Evolutionary conservation across 2,888 invertebrate species (phyloP).

Genomic region (Seladonia tumulorum): DNA sequence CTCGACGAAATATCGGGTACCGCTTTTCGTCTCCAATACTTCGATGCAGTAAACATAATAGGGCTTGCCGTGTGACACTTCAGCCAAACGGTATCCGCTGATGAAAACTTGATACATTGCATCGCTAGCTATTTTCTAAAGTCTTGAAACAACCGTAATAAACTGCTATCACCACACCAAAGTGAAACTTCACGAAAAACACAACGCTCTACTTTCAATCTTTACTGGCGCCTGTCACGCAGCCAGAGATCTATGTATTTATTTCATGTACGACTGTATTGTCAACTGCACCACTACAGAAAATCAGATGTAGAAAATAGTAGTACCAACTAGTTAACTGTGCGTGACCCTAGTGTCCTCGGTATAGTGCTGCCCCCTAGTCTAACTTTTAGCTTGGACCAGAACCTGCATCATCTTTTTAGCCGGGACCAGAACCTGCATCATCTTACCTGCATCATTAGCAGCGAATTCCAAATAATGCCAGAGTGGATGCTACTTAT

Average conservation of each 20-base stretch:
- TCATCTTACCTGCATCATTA: too few species aligned
- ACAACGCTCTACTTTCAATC: background rate
- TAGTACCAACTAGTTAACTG: slow-evolving; percentile 30
- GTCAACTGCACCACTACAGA: slow-evolving; percentile 5
- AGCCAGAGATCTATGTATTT: slow-evolving; percentile 11
- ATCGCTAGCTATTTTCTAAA: slow-evolving; percentile 70
- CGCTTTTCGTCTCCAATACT: slow-evolving; percentile 80
- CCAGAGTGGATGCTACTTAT: too few species aligned
- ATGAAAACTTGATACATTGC: slow-evolving; percentile 83
- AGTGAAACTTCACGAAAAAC: background rate
- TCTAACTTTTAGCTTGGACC: too few species aligned
- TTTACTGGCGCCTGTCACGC: slow-evolving; percentile 20
- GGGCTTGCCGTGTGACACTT: slow-evolving; percentile 83
- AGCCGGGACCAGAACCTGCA: too few species aligned
- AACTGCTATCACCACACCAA: slow-evolving; percentile 1
- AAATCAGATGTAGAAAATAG: background rate
- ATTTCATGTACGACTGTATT: slow-evolving; percentile 8
- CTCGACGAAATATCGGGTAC: slow-evolving; percentile 84
- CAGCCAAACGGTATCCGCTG: slow-evolving; percentile 83
- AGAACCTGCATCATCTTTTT: too few species aligned
- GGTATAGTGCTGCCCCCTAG: too few species aligned
- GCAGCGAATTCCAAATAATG: too few species aligned
- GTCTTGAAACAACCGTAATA: slow-evolving; percentile 31
- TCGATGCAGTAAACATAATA: slow-evolving; percentile 85
- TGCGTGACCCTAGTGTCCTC: background rate